Conservation (phyloP, 2,888 invertebrate species). For the Euclidia mi region DNA sequence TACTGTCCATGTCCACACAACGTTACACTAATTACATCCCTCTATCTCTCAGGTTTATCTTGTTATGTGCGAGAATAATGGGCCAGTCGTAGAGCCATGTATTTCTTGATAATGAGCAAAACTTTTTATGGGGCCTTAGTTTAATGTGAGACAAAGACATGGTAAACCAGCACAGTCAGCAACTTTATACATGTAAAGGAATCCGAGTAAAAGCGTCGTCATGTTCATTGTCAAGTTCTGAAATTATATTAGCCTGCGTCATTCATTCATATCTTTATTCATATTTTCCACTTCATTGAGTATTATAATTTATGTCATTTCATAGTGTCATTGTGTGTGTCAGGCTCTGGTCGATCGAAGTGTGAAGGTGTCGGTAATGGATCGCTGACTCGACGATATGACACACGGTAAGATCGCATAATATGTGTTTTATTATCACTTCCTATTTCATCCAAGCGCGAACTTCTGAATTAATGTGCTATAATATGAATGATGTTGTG, state of each 20-base stretch:
- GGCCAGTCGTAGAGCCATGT: conserved; percentile 30
- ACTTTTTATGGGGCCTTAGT: conserved; percentile 38
- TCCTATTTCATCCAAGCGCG: conserved; percentile 49
- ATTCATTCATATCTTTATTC: conserved; percentile 17
- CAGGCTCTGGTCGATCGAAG: conserved; percentile 20
- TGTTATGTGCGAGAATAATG: conserved; percentile 47
- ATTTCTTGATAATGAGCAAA: conserved; percentile 40
- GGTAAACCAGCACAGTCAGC: conserved; percentile 5
- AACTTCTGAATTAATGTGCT: conserved; percentile 57
- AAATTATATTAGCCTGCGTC: too few species aligned
- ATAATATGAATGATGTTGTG: conserved; percentile 56
- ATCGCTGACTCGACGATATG: conserved; percentile 51
- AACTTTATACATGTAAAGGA: background rate
- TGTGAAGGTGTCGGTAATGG: conserved; percentile 34
- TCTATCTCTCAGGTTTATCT: conserved; percentile 50
- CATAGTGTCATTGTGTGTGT: conserved; percentile 31
- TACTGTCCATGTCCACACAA: conserved; percentile 42
- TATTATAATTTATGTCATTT: conserved; percentile 45
- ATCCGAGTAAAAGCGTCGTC: too few species aligned
- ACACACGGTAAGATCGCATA: conserved; percentile 62
- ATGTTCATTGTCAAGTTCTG: too few species aligned
- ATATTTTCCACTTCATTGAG: conserved; percentile 36
- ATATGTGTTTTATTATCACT: conserved; percentile 78
- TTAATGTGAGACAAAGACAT: conserved; percentile 26
- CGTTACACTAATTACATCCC: conserved; percentile 55